A percentile compares a stretch with the other conserved stretches of the same genome.
phyloP scores from a whole-genome alignment of 2,797 vertebrate genomes.

The Heteromormyrus szaboi region DNA sequence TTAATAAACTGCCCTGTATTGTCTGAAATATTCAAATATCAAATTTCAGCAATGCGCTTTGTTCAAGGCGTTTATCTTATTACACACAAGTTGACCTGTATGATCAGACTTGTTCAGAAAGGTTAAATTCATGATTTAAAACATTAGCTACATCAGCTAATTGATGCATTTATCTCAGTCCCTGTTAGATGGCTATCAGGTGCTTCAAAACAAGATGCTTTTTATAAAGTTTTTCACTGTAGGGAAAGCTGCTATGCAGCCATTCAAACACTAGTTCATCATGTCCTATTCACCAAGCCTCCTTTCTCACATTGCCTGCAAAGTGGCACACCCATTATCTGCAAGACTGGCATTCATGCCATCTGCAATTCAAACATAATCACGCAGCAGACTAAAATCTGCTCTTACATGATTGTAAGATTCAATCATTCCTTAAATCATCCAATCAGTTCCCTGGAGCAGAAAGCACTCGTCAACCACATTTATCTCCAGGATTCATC shows the following conservation, averaged over 20 bases:
- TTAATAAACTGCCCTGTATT: not conserved
- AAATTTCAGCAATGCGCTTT: not conserved
- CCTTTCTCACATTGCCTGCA: not conserved
- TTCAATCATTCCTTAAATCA: conserved; percentile 1
- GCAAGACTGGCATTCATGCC: conserved; percentile 3
- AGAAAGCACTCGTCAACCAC: not conserved
- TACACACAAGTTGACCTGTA: not conserved
- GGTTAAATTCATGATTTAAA: not conserved
- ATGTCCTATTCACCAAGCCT: not conserved
- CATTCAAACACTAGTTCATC: not conserved
- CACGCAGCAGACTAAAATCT: not conserved
- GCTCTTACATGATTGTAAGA: not conserved
- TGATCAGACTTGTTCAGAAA: not conserved
- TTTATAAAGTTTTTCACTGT: not conserved
- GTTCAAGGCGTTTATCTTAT: not conserved
- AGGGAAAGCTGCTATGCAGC: not conserved
- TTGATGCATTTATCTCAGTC: not conserved
- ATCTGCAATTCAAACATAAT: conserved; percentile 16
- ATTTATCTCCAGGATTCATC: conserved; percentile 11
- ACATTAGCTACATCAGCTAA: not conserved
- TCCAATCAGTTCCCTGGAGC: conserved; percentile 4
- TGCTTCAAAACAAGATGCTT: not conserved
- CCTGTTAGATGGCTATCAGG: not conserved
- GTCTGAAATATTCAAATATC: not conserved
- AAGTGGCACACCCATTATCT: not conserved